Conservation (phyloP, 37 sponge, comb jelly and placozoan species). For the Ianthella basta region DNA sequence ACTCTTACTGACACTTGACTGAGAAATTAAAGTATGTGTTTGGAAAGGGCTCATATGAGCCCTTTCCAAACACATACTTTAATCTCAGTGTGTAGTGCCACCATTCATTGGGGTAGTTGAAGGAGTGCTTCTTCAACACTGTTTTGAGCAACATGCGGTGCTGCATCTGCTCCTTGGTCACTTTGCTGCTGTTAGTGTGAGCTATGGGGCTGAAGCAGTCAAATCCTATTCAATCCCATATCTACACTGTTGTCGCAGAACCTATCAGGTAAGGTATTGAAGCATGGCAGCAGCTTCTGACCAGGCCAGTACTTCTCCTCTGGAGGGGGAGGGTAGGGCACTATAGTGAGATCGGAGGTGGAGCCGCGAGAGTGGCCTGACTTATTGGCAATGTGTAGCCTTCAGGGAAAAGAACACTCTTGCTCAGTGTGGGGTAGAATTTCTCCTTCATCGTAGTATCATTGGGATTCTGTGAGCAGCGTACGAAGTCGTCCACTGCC, state of each 20-base stretch:
- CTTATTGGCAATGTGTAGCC: slow-evolving; percentile 38
- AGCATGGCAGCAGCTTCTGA: slow-evolving; percentile 22
- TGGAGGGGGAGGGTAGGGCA: slow-evolving; percentile 25
- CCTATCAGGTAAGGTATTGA: slow-evolving; percentile 5
- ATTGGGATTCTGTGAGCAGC: slow-evolving; percentile 23
- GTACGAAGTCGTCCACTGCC: slow-evolving; percentile 36
- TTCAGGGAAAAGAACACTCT: slow-evolving; percentile 20
- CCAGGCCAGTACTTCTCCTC: slow-evolving; percentile 30
- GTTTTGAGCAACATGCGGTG: slow-evolving; percentile 17
- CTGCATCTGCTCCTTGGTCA: slow-evolving; percentile 2
- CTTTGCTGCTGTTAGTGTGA: slow-evolving; percentile 25
- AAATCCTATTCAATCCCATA: slow-evolving; percentile 41
- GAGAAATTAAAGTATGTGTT: slow-evolving; percentile 40
- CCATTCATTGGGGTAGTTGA: slow-evolving; percentile 39
- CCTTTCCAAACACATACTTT: too few relatives aligned
- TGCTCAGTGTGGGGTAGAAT: slow-evolving; percentile 29
- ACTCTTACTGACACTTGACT: slow-evolving; percentile 27
- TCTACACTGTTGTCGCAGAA: slow-evolving; percentile 39
- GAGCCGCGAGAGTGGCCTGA: slow-evolving; percentile 36
- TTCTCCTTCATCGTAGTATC: slow-evolving; percentile 40
- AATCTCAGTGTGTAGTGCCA: slow-evolving; percentile 30
- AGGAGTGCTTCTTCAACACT: neutral
- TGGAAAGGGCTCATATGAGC: slow-evolving; percentile 41
- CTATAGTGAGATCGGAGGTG: slow-evolving; percentile 31
- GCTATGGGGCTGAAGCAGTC: slow-evolving; percentile 36